Evolutionary conservation across 2,888 invertebrate genomes (phyloP), one percentile per base, ranked within the genome.

Genomic region (Drosophila vallismaia): DNA sequence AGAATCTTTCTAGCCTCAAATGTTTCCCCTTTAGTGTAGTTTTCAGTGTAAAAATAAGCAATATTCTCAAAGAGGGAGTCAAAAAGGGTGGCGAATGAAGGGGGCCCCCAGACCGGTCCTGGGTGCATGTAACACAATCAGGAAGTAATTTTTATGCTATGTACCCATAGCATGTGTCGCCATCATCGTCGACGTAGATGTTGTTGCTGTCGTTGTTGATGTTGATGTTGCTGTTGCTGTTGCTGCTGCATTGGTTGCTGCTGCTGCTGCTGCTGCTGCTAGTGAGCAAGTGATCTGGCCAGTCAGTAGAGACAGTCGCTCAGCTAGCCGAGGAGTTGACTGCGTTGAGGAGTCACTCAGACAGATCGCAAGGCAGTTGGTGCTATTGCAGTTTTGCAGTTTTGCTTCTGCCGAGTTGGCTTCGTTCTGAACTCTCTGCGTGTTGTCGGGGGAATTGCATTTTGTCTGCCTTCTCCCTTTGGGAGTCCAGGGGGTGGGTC

Each of bases 81-180:
- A 6, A 9, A 33, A 58, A 58, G 71, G 51, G 64, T 10, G 51
- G 46, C n/a, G 28, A 6, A n/a, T 45, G 49, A 50, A 38, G 50
- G 51, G 53, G 62, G 29, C 60, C 56, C 62, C 68, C 74, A 9
- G 71, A 60, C 69, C 63, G 70, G 63, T 71, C 70, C 72, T 70
- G 63, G 72, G 57, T 56, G 63, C 75, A 71, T 75, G 75, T 74
- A 76, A 71, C 49, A 76, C 76, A 85, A 87, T 88, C 87, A 87
- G 87, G 87, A 87, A 87, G 87, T 87, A 74, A 82, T 73, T 82
- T 84, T 75, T 76, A 73, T 75, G 75, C 64, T 74, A 70, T 64
- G 55, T 63, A 74, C 76, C 64, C 55, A 68, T 67, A 75, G 82
- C 80, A 83, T 77, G 82, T 79, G 83, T 74, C 77, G 78, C 66